phyloP scores from a whole-genome alignment of 2,113 vertebrate species.

The Cisticola juncidis region DNA sequence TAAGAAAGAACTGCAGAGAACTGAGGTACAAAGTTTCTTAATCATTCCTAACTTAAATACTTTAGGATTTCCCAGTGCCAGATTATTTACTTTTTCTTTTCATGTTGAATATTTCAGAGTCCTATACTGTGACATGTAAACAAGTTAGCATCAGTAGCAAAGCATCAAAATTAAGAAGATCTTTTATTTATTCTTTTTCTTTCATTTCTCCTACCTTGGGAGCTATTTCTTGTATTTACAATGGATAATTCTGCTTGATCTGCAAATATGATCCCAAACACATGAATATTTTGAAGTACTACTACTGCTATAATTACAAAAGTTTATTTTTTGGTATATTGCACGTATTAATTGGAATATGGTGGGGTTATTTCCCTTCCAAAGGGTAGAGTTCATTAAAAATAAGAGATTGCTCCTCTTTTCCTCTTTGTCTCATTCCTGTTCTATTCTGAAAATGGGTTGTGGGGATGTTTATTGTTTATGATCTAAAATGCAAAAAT shows the following conservation, averaged over 20 bases:
- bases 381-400: neutral
- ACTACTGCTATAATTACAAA: neutral
- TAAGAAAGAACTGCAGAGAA: neutral
- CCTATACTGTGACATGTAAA: neutral
- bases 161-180: neutral
- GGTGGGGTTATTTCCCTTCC: fast-evolving
- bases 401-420: neutral
- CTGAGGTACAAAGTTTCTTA: neutral
- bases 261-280: neutral
- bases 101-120: neutral
- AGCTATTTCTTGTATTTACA: neutral
- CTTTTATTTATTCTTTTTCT: neutral
- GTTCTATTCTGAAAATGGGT: neutral
- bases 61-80: neutral
- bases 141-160: neutral
- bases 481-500: neutral
- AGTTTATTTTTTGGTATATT: neutral
- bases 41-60: neutral
- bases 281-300: neutral
- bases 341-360: neutral
- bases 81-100: neutral
- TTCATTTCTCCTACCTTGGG: neutral
- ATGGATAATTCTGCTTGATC: neutral
- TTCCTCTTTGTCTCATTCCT: neutral
- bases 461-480: neutral